These are phyloP conservation scores for Hanleya hanleyi DNA, from an alignment of 2,888 invertebrate species.

Conservation along the genomic window DNA sequence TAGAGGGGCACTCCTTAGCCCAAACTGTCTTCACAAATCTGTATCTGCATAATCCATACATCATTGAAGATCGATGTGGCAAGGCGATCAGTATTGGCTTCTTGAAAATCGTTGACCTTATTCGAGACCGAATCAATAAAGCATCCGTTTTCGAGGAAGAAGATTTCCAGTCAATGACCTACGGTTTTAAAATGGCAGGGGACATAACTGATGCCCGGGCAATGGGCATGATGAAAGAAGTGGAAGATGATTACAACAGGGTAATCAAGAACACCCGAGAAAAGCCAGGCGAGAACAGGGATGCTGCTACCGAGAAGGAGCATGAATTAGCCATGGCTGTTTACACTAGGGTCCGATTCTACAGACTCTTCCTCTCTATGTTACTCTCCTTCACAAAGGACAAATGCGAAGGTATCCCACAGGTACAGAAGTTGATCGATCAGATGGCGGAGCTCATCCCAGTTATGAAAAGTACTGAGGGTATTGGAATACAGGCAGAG, in stretches of 20 bases:
- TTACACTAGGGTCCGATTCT: conserved; percentile 86
- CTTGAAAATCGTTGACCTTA: conserved; percentile 90
- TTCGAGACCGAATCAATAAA: conserved; percentile 81
- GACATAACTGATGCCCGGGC: conserved; percentile 88
- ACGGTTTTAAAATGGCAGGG: conserved; percentile 88
- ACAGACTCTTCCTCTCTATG: conserved; percentile 88
- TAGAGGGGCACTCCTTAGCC: conserved; percentile 89
- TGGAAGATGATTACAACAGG: conserved; percentile 84
- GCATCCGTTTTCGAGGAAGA: conserved; percentile 78
- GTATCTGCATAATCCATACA: conserved; percentile 92
- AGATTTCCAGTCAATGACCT: conserved; percentile 95
- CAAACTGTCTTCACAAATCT: conserved; percentile 98
- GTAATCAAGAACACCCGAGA: conserved; percentile 74
- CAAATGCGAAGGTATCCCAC: conserved; percentile 77
- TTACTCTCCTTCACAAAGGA: conserved; percentile 80
- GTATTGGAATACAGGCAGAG: conserved; percentile 82
- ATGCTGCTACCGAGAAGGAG: conserved; percentile 73
- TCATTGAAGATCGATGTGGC: conserved; percentile 86
- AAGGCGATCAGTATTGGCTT: conserved; percentile 90
- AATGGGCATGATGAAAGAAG: conserved; percentile 87
- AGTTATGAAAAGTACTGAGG: conserved; percentile 84
- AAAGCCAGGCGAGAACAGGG: conserved; percentile 68
- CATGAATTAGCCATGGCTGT: conserved; percentile 73
- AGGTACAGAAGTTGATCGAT: conserved; percentile 86
- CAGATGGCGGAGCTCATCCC: conserved; percentile 89